Evolutionary conservation across 2,797 vertebrate genomes (phyloP), one percentile per base, ranked within the genome.

Genomic region (Lepilemur septentrionalis): DNA sequence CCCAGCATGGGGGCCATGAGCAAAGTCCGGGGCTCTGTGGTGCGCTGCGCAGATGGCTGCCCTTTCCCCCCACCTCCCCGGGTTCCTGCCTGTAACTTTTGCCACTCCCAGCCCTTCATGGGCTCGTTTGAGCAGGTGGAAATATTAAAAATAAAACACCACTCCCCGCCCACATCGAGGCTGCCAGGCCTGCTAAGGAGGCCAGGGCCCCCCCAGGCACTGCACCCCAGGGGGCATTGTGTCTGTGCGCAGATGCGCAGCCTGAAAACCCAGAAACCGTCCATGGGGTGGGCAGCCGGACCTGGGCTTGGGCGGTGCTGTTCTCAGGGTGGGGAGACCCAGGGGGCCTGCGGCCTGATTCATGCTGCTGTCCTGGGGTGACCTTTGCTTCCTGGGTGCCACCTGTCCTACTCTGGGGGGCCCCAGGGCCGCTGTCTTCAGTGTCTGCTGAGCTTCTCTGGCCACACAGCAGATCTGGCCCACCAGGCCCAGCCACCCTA

Each of bases 261-360:
- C 98, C 98, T 98, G 98, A 94, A 98, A 99, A 98, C 98, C 98
- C 97, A 98, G 98, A 98, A 98, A 98, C 93, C 0, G 0, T 1
- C 43, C 0, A 0, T 13, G 5, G 38, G 50, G 61, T 4, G 50
- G 43, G 0, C 11, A 0, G 41, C 38, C 1, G 18, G 13, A 4
- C 22, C 23, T 32, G 1, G 17, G 73, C 13, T n/a, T 1, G 9
- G 93, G 23, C 35, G 82, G 63, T 43, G 63, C 57, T 11, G 18
- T 85, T 52, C 75, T 81, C 35, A 0, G 38, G 30, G 79, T 32
- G 0, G 4, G 41, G 18, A 13, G 48, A 20, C 97, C 80, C 93
- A 15, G 80, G 87, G 95, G 75, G 85, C 89, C 9, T 0, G 0
- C 1, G 79, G 63, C 96, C 95, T 23, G 12, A 69, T 96, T 97